Evolutionary conservation across 1,140 invertebrate species (phyloP).

Genomic region (Euglossa dilemma): DNA sequence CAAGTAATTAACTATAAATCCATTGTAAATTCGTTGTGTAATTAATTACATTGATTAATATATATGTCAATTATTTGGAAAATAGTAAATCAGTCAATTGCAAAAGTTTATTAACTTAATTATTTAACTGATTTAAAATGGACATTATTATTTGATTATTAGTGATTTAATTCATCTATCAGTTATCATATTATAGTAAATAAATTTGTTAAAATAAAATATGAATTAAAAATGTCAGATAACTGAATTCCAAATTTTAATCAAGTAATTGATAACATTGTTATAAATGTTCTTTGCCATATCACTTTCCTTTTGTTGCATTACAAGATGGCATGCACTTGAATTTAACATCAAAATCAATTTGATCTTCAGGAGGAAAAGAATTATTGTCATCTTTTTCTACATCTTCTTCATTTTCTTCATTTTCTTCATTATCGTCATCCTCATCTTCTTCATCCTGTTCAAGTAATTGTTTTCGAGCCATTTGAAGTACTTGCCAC

Average conservation of each 20-base stretch:
- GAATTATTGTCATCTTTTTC: constrained; percentile 80
- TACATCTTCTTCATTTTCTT: constrained; percentile 84
- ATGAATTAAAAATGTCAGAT: constrained; percentile 20
- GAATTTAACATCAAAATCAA: constrained; percentile 71
- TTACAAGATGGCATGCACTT: constrained; percentile 80
- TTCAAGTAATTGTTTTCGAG: constrained; percentile 93
- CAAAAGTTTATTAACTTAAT: constrained; percentile 36
- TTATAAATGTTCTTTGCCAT: constrained; percentile 24
- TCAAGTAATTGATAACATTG: constrained; percentile 25
- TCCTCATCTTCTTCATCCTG: constrained; percentile 93
- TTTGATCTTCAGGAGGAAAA: constrained; percentile 87
- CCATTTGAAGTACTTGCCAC: constrained; percentile 95
- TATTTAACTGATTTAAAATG: constrained; percentile 4
- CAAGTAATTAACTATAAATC: constrained; percentile 31
- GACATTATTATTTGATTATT: background rate
- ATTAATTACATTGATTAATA: constrained; percentile 45
- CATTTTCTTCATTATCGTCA: constrained; percentile 87
- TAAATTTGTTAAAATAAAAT: constrained; percentile 19
- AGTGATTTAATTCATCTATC: constrained; percentile 1
- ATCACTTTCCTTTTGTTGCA: constrained; percentile 61
- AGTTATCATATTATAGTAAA: background rate
- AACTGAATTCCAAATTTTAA: constrained; percentile 22
- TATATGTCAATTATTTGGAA: constrained; percentile 13
- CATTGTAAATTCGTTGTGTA: constrained; percentile 39
- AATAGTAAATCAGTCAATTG: constrained; percentile 15